phyloP scores from a whole-genome alignment of 1,140 invertebrate species.

The Aradophagus sp. region DNA sequence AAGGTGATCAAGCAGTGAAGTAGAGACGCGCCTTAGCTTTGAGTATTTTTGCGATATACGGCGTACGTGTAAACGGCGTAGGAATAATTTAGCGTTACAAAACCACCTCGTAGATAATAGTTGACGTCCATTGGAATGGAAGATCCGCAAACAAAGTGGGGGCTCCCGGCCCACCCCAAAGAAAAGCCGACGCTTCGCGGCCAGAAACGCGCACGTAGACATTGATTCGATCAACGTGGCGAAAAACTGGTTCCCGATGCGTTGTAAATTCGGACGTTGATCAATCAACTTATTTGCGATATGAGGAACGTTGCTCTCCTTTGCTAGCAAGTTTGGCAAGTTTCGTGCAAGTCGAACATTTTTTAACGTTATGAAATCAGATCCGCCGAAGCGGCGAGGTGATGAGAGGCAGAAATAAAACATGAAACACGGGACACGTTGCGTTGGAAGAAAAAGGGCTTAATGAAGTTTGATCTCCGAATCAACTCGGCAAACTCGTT shows the following conservation, averaged over 20 bases:
- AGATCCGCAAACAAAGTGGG: constrained; percentile 42
- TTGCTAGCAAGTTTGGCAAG: constrained; percentile 44
- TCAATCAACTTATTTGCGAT: constrained; percentile 47
- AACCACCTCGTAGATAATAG: constrained; percentile 41
- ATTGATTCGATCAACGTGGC: constrained; percentile 39
- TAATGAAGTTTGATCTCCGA: constrained; percentile 28
- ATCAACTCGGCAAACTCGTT: constrained; percentile 44
- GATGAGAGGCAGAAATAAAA: constrained; percentile 19
- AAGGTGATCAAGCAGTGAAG: constrained; percentile 44
- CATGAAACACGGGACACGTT: neutral
- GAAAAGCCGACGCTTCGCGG: constrained; percentile 4
- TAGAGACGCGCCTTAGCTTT: constrained; percentile 30
- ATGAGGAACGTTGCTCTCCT: constrained; percentile 35
- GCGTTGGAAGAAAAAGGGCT: constrained; percentile 22
- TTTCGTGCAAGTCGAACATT: constrained; percentile 31
- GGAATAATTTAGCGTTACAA: constrained; percentile 49
- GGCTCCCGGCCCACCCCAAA: constrained; percentile 13
- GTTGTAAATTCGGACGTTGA: constrained; percentile 45
- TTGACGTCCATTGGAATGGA: constrained; percentile 41
- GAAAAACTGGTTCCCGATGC: constrained; percentile 37
- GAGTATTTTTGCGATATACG: constrained; percentile 46
- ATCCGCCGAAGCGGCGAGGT: constrained; percentile 22
- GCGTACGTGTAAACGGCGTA: constrained; percentile 38
- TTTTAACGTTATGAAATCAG: constrained; percentile 30
- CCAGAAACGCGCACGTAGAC: constrained; percentile 39